Base-by-base conservation (phyloP, 2,797 vertebrate species). In the Neosilurus hyrtlii region DNA sequence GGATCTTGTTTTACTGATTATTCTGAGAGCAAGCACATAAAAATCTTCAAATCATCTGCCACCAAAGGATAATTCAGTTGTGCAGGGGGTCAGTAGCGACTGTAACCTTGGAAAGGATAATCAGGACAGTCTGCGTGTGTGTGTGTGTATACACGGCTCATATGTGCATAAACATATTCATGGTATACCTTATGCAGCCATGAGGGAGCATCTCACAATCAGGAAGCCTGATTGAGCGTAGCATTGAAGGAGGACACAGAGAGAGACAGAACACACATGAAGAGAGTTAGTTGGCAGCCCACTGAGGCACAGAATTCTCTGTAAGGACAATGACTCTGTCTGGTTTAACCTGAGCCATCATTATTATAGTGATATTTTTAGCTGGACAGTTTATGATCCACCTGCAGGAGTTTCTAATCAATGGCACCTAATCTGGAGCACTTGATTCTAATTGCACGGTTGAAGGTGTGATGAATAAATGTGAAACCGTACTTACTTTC, bases 121-220 rank as follows among this genome's bases (percentile, higher is more conserved):
- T 68, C 43, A 73, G 73, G 75, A 61, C 87, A 65, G 4, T 80
- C 56, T 83, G 35, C 83, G 83, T 84, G 62, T 81, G 79, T 66
- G 56, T 30, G 30, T 30, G 30, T 30, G 30, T 30, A 30, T 30
- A 30, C 30, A 30, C 30, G 30, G 30, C 80, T 79, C 63, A 70
- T 74, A 56, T 73, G 77, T 62, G 35, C 80, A 66, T 57, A 75
- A 79, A 86, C 57, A 70, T 83, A 73, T 73, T 68, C 75, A 75
- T 78, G 57, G 83, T 92, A 92, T 97, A 97, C 95, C 96, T 96
- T 91, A 91, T 89, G 84, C 87, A 92, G 93, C 91, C 92, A 86
- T 94, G 93, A 92, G 92, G 87, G 92, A 89, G 87, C 92, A 89
- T 87, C 90, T 95, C 93, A 94, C 91, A 92, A 90, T 94, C 94